Conservation (phyloP, 1,140 invertebrate species). For the Drosophila pruinosa region DNA sequence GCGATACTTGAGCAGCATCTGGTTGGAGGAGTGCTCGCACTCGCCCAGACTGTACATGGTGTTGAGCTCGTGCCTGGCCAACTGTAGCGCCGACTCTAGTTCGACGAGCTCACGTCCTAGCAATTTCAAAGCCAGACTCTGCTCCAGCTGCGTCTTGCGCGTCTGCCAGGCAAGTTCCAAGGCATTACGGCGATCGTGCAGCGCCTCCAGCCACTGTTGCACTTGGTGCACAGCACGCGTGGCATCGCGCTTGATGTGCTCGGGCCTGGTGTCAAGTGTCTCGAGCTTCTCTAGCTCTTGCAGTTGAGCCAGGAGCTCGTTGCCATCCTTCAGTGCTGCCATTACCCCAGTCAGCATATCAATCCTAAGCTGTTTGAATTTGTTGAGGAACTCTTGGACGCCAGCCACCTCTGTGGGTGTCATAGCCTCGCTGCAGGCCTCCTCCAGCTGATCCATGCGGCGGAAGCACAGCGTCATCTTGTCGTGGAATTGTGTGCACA, state of each 20-base stretch:
- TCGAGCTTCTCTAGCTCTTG: constrained; percentile 87
- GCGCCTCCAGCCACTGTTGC: constrained; percentile 89
- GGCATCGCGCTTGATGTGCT: constrained; percentile 86
- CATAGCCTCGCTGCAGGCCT: constrained; percentile 86
- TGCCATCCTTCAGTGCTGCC: constrained; percentile 90
- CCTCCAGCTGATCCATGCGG: constrained; percentile 88
- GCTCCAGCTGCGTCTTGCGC: constrained; percentile 88
- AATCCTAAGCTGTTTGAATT: constrained; percentile 87
- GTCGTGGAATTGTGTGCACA: constrained; percentile 89
- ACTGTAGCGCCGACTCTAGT: constrained; percentile 85
- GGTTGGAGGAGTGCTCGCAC: constrained; percentile 88
- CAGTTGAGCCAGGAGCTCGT: constrained; percentile 88
- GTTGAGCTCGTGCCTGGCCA: constrained; percentile 72
- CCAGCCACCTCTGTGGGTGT: constrained; percentile 88
- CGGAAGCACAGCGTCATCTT: constrained; percentile 88
- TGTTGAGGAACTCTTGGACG: constrained; percentile 86
- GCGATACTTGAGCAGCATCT: constrained; percentile 87
- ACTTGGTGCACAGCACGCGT: constrained; percentile 88
- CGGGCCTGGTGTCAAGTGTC: constrained; percentile 89
- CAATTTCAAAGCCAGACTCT: constrained; percentile 89
- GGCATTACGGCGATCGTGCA: constrained; percentile 90
- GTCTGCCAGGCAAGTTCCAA: constrained; percentile 90
- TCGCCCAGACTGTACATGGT: constrained; percentile 84
- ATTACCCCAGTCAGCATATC: constrained; percentile 90
- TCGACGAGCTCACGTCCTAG: constrained; percentile 89